These are phyloP conservation scores for Pristionchus pacificus DNA, from an alignment of 1,140 invertebrate genomes.

Conservation along the genomic window DNA sequence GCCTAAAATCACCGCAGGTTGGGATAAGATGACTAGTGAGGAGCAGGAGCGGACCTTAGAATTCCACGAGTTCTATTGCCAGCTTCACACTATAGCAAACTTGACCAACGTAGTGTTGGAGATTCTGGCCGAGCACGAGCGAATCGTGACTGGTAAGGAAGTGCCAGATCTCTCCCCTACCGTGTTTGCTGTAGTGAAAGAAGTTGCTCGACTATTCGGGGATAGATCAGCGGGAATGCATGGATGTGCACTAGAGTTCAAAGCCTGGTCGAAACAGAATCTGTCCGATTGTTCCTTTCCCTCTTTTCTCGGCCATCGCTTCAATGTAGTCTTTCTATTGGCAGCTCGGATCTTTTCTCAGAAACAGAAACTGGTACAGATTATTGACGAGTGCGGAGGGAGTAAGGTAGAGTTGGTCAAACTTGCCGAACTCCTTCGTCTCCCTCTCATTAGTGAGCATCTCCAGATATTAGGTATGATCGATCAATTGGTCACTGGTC, in stretches of 20 bases:
- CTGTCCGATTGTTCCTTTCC: neutral
- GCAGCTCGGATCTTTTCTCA: neutral
- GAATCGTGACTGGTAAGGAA: neutral
- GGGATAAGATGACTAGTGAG: neutral
- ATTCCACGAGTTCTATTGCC: neutral
- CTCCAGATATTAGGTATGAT: neutral
- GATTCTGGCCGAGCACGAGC: neutral
- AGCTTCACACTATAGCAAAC: neutral
- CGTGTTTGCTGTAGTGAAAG: neutral
- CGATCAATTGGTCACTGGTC: neutral
- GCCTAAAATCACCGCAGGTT: neutral
- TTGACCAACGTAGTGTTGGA: neutral
- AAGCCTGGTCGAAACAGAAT: neutral
- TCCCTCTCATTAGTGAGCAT: neutral
- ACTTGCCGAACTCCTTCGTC: neutral
- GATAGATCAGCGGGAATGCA: neutral
- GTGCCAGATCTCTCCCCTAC: neutral
- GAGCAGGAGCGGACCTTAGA: neutral
- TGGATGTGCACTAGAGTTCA: neutral
- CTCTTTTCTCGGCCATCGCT: neutral
- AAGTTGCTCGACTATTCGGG: neutral
- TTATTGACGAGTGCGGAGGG: neutral
- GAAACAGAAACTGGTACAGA: neutral
- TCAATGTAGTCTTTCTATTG: neutral
- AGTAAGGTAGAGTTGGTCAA: neutral